phyloP scores from a whole-genome alignment of 2,113 vertebrate genomes.

The Corydoras sp. region DNA sequence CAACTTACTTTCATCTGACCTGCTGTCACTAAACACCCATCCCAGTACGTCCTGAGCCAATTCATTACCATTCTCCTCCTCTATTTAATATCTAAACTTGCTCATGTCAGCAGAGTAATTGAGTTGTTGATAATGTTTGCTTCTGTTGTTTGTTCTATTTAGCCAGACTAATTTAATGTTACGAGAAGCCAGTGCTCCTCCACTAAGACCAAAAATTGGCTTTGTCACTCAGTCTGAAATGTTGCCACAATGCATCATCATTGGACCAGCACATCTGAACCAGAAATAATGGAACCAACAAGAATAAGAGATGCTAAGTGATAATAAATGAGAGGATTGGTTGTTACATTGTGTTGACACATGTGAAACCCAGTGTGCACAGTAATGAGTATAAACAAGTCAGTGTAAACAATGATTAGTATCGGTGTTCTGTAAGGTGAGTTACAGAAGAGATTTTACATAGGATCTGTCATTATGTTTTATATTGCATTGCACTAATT shows the following conservation, averaged over 20 bases:
- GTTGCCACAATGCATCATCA: conserved; percentile 37
- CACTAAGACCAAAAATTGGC: conserved; percentile 33
- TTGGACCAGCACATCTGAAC: conserved; percentile 21
- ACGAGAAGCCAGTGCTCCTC: conserved; percentile 19
- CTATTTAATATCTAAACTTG: conserved; percentile 16
- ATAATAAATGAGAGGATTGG: conserved; percentile 17
- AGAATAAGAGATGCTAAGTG: conserved; percentile 18
- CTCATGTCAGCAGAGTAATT: conserved; percentile 30
- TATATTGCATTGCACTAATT: no score
- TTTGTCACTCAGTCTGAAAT: conserved; percentile 30
- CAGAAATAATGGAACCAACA: conserved; percentile 11
- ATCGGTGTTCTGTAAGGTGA: neutral
- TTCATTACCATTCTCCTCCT: conserved; percentile 21
- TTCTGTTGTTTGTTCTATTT: conserved; percentile 39
- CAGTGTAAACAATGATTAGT: neutral
- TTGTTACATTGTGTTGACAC: conserved; percentile 8
- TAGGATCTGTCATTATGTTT: neutral
- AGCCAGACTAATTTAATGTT: conserved; percentile 27
- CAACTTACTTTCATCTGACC: conserved; percentile 12
- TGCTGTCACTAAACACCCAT: conserved; percentile 4
- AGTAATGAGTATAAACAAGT: conserved; percentile 21
- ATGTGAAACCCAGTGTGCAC: neutral
- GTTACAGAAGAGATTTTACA: neutral
- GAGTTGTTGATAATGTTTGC: conserved; percentile 40
- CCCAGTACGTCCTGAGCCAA: conserved; percentile 1